Base-by-base conservation (phyloP, 1,140 invertebrate genomes). In the Polypedilum vanderplanki region DNA sequence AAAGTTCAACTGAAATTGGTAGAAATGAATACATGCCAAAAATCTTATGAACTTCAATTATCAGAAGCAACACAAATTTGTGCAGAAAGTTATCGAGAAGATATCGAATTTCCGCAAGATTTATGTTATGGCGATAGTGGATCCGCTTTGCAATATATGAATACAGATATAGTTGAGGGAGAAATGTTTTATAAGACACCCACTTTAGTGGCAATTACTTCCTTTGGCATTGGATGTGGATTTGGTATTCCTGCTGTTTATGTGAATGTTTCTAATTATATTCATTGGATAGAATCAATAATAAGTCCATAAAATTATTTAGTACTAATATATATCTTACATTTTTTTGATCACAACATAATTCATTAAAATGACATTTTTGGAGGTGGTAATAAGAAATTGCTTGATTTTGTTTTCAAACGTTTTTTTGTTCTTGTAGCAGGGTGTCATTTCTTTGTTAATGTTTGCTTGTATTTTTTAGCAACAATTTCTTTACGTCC, bases 231-330 rank as follows among this genome's bases (percentile, higher is more conserved):
- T 18, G 65, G 65, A 3, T 70, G 65, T 70, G 65, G 15, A 7
- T 70, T 70, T 70, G 65, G 65, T 18, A 18, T 20, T 20, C 65
- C 65, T 8, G n/a, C 65, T 20, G 65, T 70, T 20, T 70, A 70
- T 22, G 20, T 22, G 3, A 70, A 70, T 20, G 17, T 22, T 70
- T 70, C 65, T 9, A 18, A 70, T 70, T 70, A 20, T 70, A 18
- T 70, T 18, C 17, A 70, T 22, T 70, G 65, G 65, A 70, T 70
- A 17, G 65, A 70, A 20, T 70, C 65, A 22, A 12, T 70, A 20
- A 70, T 70, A 20, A 22, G 65, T 70, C 46, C 46, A 12, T 57
- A 15, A 46, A 46, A 10, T 41, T 15, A 46, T 3, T 3, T 33
- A 3, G 24, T 33, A 33, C 5, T 3, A 33, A 33, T 3, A 33